phyloP scores from a whole-genome alignment of 2,113 vertebrate genomes.

The Pycnonotus jocosus region DNA sequence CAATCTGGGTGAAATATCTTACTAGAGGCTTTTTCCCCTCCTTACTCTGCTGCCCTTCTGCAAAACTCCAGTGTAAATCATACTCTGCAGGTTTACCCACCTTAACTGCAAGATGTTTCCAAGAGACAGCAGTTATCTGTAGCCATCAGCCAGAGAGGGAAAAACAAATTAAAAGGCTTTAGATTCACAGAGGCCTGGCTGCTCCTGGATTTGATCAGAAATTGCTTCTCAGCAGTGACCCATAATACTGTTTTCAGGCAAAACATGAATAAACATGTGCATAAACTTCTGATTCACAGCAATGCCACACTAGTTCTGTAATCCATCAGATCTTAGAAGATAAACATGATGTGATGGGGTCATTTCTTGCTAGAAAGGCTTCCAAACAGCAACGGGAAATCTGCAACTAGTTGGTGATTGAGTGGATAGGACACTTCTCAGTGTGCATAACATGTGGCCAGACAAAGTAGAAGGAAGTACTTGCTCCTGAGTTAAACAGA shows the following conservation, averaged over 20 bases:
- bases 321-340: neutral
- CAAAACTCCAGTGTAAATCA: neutral
- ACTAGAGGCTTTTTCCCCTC: rapidly evolving
- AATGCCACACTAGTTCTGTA: neutral
- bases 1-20: neutral
- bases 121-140: neutral
- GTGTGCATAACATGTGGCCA: neutral
- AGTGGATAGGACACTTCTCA: neutral
- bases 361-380: neutral
- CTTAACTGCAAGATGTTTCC: neutral
- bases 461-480: neutral
- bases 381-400: neutral
- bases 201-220: neutral
- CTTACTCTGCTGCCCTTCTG: neutral
- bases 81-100: neutral
- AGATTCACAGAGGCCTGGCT: neutral
- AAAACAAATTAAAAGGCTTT: neutral
- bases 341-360: neutral
- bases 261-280: neutral
- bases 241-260: neutral
- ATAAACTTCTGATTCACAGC: neutral
- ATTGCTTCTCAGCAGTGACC: neutral
- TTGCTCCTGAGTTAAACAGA: neutral
- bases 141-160: neutral
- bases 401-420: neutral